These are phyloP conservation scores for Drosophila prosaltans DNA, from an alignment of 1,140 invertebrate genomes.

Conservation along the genomic window DNA sequence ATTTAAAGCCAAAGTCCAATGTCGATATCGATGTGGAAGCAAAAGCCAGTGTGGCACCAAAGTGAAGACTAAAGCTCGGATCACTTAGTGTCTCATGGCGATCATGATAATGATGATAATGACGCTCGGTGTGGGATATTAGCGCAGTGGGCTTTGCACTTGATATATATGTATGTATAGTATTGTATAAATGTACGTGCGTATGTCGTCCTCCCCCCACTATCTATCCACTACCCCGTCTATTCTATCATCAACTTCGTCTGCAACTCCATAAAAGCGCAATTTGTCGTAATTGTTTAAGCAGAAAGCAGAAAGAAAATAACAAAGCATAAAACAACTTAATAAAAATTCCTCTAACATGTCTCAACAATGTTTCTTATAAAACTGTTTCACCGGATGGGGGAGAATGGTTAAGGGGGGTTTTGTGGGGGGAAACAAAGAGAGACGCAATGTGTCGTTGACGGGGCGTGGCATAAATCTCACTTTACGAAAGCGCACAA, in stretches of 20 bases:
- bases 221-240: not conserved
- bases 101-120: slow-evolving; percentile 27
- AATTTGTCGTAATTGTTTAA: slow-evolving; percentile 83
- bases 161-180: slow-evolving; percentile 30
- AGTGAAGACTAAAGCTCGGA: slow-evolving; percentile 5
- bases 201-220: slow-evolving; percentile 12
- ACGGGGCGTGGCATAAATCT: slow-evolving; percentile 66
- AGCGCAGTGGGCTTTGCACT: slow-evolving; percentile 74
- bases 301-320: slow-evolving; percentile 78
- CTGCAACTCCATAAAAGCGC: slow-evolving; percentile 76
- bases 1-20: slow-evolving; percentile 44
- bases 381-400: slow-evolving; percentile 17
- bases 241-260: slow-evolving; percentile 21
- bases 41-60: slow-evolving; percentile 32
- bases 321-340: slow-evolving; percentile 78
- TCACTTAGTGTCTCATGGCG: not conserved
- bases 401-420: not conserved
- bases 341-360: slow-evolving; percentile 80
- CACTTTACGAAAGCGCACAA: slow-evolving; percentile 42
- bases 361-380: slow-evolving; percentile 60
- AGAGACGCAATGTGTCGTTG: slow-evolving; percentile 60
- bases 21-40: not conserved
- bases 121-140: slow-evolving; percentile 49
- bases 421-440: not conserved
- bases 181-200: slow-evolving; percentile 41